Percentiles rank a stretch among this genome's conserved stretches.
Conservation (phyloP, 2,797 vertebrate species). For the Erpetoichthys calabaricus region DNA sequence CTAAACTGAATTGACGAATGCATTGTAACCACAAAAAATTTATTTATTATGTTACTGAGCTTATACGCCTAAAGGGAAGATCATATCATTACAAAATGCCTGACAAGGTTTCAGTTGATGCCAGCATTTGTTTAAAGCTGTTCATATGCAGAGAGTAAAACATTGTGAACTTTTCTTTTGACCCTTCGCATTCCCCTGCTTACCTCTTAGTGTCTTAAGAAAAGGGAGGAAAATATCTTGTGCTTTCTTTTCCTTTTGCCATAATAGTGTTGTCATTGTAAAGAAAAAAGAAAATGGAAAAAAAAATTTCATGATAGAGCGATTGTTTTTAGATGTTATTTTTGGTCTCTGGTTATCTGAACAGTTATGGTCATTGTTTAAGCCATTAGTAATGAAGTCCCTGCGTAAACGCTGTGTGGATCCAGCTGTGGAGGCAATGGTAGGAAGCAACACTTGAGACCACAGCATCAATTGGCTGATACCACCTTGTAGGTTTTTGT, state of each 20-base stretch:
- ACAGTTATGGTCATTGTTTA: constrained; percentile 44
- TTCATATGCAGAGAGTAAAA: constrained; percentile 64
- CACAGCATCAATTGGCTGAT: constrained; percentile 52
- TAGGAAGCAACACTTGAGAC: constrained; percentile 40
- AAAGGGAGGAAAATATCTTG: constrained; percentile 54
- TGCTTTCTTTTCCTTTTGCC: constrained; percentile 65
- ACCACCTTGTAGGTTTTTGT: constrained; percentile 33
- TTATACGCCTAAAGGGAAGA: constrained; percentile 90
- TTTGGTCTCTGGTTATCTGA: constrained; percentile 52
- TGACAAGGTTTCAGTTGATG: constrained; percentile 70
- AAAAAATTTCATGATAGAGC: constrained; percentile 56
- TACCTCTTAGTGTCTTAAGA: constrained; percentile 91
- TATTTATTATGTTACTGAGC: constrained; percentile 96
- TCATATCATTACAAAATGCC: constrained; percentile 61
- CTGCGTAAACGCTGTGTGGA: constrained; percentile 20
- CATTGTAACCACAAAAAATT: constrained; percentile 95
- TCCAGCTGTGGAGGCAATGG: constrained; percentile 25
- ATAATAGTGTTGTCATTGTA: constrained; percentile 75
- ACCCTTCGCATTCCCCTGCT: constrained; percentile 80
- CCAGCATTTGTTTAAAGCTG: constrained; percentile 58
- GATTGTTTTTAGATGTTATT: constrained; percentile 47
- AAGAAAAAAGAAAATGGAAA: constrained; percentile 11
- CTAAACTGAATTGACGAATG: constrained; percentile 99
- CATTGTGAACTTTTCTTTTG: constrained; percentile 45
- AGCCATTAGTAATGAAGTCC: constrained; percentile 23